These are phyloP conservation scores for Teleopsis dalmanni DNA, from an alignment of 1,140 invertebrate genomes.

Conservation along the genomic window DNA sequence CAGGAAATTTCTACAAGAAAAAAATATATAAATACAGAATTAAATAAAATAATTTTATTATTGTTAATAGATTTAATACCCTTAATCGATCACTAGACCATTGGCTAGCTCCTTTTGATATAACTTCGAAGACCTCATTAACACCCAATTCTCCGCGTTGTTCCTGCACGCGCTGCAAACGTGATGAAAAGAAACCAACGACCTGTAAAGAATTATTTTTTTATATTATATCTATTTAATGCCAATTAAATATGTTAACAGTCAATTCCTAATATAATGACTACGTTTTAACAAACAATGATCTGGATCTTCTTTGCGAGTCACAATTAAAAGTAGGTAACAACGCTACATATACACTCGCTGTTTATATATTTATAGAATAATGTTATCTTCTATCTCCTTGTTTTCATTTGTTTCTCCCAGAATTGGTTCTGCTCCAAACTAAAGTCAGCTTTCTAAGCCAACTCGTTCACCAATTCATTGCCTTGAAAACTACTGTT, in stretches of 20 bases:
- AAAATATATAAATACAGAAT: neutral
- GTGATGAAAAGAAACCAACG: constrained; percentile 76
- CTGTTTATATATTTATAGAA: too few relatives aligned
- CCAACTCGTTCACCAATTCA: too few relatives aligned
- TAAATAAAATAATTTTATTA: neutral
- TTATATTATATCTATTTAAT: neutral
- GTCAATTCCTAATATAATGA: neutral
- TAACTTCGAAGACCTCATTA: constrained; percentile 73
- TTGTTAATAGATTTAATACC: constrained; percentile 48
- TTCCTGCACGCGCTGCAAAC: constrained; percentile 60
- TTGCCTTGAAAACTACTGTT: too few relatives aligned
- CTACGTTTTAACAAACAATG: too few relatives aligned
- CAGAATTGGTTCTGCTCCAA: too few relatives aligned
- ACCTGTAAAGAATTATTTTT: constrained; percentile 60
- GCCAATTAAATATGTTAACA: neutral
- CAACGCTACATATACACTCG: too few relatives aligned
- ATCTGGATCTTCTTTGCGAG: too few relatives aligned
- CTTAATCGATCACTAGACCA: constrained; percentile 88
- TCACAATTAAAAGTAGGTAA: too few relatives aligned
- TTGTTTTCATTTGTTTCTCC: too few relatives aligned
- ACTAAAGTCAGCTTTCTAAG: too few relatives aligned
- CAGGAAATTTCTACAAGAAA: constrained; percentile 86
- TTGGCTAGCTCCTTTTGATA: constrained; percentile 77
- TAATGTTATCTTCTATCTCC: too few relatives aligned
- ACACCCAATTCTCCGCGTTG: constrained; percentile 66